Base-by-base conservation (phyloP, 1,140 invertebrate species). In the Leucophenga varia region DNA sequence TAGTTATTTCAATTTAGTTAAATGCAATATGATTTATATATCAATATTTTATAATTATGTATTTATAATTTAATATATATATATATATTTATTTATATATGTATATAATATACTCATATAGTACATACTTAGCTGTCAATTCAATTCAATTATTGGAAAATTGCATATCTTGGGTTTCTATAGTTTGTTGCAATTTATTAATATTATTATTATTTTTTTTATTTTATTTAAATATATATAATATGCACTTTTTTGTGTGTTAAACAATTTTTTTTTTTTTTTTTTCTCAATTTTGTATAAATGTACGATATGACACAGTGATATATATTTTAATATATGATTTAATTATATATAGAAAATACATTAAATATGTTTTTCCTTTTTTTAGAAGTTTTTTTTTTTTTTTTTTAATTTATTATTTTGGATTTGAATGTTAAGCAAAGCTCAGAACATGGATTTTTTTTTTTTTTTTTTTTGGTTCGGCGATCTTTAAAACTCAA, bases 251-350 rank as follows among this genome's bases (percentile, higher is more conserved):
- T 59, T 59, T 34, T 61, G 37, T 42, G 17, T 37, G 43, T 54
- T 54, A n/a, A 61, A 65, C 52, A 61, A 49, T 49, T 54, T 57
- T 49, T 54, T 19, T 32, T 30, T 46, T 48, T 28, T 39, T 49
- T 13, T 8, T 8, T n/a, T 34, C 12, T 36, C n/a, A n/a, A 45
- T 55, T 63, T 57, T 54, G 51, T 59, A 60, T 69, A 67, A 69
- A 67, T 69, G 60, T 67, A 68, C 64, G 64, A 68, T 68, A 68
- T 68, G 64, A 68, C 63, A 67, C 56, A 67, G 64, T 67, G 63
- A 67, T 67, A 67, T 55, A 54, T 67, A 67, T 63, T 63, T 47
- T 67, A 63, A 58, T 55, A 56, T 65, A 67, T n/a, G n/a, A n/a
- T n/a, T 64, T 43, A 51, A 53, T 47, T 56, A 52, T 43, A 65